Conservation (phyloP, 2,888 invertebrate species). For the Lepeophtheirus nordmannii region DNA sequence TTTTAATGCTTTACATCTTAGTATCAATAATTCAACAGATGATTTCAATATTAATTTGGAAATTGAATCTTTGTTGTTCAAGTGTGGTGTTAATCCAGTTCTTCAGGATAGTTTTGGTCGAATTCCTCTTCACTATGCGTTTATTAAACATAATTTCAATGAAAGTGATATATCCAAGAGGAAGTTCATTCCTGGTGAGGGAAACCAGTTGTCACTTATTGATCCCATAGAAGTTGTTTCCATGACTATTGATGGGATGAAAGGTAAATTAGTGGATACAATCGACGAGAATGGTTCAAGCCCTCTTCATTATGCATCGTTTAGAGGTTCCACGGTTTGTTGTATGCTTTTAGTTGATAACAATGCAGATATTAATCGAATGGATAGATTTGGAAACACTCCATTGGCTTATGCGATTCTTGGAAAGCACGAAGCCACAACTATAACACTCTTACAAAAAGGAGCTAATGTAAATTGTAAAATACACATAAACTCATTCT, state of each 20-base stretch:
- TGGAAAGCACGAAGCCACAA: constrained; percentile 35
- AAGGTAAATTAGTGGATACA: constrained; percentile 32
- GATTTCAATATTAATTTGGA: constrained; percentile 36
- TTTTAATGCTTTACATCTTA: constrained; percentile 37
- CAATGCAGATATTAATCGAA: constrained; percentile 31
- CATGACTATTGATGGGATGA: constrained; percentile 34
- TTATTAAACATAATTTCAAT: constrained; percentile 33
- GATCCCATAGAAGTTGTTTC: constrained; percentile 38
- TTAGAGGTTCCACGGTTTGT: constrained; percentile 38
- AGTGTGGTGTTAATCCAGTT: constrained; percentile 34
- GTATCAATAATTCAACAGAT: constrained; percentile 35
- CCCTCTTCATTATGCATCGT: constrained; percentile 37
- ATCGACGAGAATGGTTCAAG: constrained; percentile 34
- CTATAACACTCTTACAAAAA: constrained; percentile 29
- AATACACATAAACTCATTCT: not conserved
- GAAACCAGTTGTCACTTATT: constrained; percentile 29
- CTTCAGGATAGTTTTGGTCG: constrained; percentile 33
- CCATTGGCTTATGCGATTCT: constrained; percentile 37
- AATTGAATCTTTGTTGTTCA: constrained; percentile 36
- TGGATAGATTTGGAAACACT: constrained; percentile 36
- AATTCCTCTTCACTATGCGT: constrained; percentile 39
- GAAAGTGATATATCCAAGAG: constrained; percentile 23
- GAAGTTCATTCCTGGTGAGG: not conserved
- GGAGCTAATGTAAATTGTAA: constrained; percentile 27
- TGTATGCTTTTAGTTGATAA: constrained; percentile 31